Evolutionary conservation across 2,888 invertebrate species (phyloP), one percentile per base, ranked within the genome.

Genomic region (Rhamnusium bicolor): DNA sequence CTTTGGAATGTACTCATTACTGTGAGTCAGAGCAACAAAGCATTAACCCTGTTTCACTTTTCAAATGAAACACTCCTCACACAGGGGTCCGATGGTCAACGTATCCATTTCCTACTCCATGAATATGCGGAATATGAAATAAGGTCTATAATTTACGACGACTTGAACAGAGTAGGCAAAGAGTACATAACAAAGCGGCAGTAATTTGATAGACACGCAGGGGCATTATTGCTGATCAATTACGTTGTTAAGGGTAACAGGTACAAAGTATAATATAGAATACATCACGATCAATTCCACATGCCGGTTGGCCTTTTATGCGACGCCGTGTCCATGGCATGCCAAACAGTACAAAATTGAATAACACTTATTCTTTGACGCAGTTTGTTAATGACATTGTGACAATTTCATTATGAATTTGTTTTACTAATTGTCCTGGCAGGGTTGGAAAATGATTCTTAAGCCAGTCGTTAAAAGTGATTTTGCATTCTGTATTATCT

Each of bases 211-310:
- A n/a, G 66, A 72, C 32, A 61, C 67, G 67, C 61, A 67, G 67
- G 66, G 58, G 53, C 54, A 14, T 47, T 62, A 61, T 21, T 66
- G 67, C 72, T 47, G 67, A 68, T 68, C 72, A 72, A 67, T 72
- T 62, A 67, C 67, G 72, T 72, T 62, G 72, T 72, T 72, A 72
- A 61, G 72, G 72, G 72, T 72, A 72, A 72, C 72, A 72, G 62
- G 67, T 72, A 47, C 29, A 32, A 65, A 40, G 32, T 65, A 29
- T 53, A 18, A 21, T 46, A 18, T 46, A 18, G 27, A 29, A 58
- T 29, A 10, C 16, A 32, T 32, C 16, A 14, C 58, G 58, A 58
- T 58, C 58, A 58, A 58, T 58, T 32, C 58, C 29, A 29, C 19
- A 29, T 58, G 58, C 32, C 19, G 21, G n/a, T 24, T 54, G 32